phyloP scores from a whole-genome alignment of 2,113 vertebrate species.

The Ictidomys tridecemlineatus region DNA sequence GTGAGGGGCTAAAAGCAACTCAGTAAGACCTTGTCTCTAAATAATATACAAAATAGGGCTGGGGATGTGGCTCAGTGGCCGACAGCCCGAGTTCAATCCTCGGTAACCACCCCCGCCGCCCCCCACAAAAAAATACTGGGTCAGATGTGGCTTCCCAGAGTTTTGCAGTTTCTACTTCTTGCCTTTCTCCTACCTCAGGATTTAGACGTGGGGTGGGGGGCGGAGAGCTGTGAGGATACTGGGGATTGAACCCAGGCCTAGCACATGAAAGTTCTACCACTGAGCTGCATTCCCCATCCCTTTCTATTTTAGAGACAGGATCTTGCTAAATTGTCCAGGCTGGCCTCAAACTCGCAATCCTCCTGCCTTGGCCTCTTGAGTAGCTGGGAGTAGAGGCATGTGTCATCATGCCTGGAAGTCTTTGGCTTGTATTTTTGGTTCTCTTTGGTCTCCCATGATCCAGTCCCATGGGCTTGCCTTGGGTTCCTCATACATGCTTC shows the following conservation, averaged over 20 bases:
- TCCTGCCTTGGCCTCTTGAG: not conserved
- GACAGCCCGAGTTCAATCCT: no score
- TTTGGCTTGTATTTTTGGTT: not conserved
- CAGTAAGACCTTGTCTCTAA: no score
- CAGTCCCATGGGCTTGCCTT: not conserved
- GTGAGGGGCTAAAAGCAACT: no score
- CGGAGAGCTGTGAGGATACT: no score
- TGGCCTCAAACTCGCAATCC: not conserved
- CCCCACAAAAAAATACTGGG: not conserved
- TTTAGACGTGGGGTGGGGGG: not conserved
- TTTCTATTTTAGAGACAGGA: not conserved
- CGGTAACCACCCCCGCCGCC: no score
- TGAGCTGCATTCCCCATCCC: no score
- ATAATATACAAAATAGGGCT: no score
- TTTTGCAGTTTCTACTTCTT: not conserved
- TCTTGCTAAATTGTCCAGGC: not conserved
- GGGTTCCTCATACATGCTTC: not conserved
- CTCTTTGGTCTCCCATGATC: not conserved
- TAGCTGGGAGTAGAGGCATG: not conserved
- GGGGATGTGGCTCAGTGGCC: no score
- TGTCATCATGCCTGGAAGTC: not conserved
- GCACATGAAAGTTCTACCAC: no score
- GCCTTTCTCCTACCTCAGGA: not conserved
- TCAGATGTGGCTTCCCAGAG: not conserved
- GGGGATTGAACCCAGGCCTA: not conserved